Percentiles rank a stretch among this genome's conserved stretches.
Conservation (phyloP, 35 echinoderm and acorn worm genomes). For the Eucidaris tribuloides region DNA sequence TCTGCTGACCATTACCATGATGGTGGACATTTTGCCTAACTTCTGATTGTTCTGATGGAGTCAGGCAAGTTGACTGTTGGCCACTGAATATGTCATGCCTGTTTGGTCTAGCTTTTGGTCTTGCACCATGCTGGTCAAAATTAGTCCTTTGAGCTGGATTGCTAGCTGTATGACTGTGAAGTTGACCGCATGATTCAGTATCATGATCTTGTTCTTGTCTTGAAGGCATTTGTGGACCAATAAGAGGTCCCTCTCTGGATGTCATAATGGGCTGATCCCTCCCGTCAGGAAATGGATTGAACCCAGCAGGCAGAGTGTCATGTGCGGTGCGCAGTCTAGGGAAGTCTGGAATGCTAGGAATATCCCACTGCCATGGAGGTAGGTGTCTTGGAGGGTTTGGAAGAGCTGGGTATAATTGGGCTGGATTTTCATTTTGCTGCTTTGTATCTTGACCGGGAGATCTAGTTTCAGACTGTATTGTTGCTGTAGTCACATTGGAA, state of each 20-base stretch:
- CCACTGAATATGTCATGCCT: too few relatives aligned
- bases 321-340: constrained; percentile 53
- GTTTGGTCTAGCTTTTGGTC: background rate
- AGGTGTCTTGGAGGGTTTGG: constrained; percentile 53
- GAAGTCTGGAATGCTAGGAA: constrained; percentile 2
- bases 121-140: background rate
- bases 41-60: background rate
- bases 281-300: constrained; percentile 60
- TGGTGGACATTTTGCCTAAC: background rate
- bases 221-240: background rate
- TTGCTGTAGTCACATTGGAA: too few relatives aligned
- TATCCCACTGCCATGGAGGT: constrained; percentile 64
- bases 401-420: background rate
- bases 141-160: background rate
- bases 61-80: too few relatives aligned
- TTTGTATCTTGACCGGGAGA: too few relatives aligned
- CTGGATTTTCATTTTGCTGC: too few relatives aligned
- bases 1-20: background rate
- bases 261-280: background rate
- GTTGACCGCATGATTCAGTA: background rate
- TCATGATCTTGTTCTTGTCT: background rate
- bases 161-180: background rate
- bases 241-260: background rate
- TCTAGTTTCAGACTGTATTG: too few relatives aligned
- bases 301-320: constrained; percentile 64